Evolutionary conservation across 2,797 vertebrate species (phyloP).

Genomic region (Sebastes miniatus): DNA sequence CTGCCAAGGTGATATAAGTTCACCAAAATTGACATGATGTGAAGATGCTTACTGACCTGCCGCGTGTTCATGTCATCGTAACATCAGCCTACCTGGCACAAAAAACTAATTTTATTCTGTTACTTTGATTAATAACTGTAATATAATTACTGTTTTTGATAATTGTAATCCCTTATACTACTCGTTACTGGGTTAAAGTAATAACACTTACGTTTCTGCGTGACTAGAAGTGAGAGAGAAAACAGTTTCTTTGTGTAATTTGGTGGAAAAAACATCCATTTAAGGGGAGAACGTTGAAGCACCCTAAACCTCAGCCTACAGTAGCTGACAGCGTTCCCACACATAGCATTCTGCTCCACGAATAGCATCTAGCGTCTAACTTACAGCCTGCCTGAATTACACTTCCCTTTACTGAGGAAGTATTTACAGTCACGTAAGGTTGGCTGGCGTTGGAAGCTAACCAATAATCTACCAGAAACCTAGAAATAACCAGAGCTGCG

Average conservation of each 20-base stretch:
- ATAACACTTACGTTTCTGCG: not conserved
- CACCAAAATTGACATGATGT: too few relatives aligned
- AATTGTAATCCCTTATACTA: too few relatives aligned
- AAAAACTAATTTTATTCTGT: too few relatives aligned
- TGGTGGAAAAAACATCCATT: not conserved
- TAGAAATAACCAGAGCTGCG: constrained; percentile 74
- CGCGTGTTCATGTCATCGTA: too few relatives aligned
- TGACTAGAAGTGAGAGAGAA: not conserved
- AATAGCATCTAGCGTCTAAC: constrained; percentile 43
- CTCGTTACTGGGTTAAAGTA: too few relatives aligned
- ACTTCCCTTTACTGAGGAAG: constrained; percentile 15
- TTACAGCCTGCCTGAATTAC: constrained; percentile 33
- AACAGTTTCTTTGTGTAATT: not conserved
- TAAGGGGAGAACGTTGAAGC: not conserved
- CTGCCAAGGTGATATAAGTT: too few relatives aligned
- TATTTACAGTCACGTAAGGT: not conserved
- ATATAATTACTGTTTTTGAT: too few relatives aligned
- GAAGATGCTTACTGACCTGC: too few relatives aligned
- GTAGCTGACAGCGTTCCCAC: not conserved
- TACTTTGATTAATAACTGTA: too few relatives aligned
- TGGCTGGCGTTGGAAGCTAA: not conserved
- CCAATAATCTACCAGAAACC: not conserved
- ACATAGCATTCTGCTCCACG: constrained; percentile 17
- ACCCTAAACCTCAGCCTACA: not conserved
- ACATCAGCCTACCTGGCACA: too few relatives aligned